Conservation (phyloP, 1,140 invertebrate species). For the Teleopsis dalmanni region DNA sequence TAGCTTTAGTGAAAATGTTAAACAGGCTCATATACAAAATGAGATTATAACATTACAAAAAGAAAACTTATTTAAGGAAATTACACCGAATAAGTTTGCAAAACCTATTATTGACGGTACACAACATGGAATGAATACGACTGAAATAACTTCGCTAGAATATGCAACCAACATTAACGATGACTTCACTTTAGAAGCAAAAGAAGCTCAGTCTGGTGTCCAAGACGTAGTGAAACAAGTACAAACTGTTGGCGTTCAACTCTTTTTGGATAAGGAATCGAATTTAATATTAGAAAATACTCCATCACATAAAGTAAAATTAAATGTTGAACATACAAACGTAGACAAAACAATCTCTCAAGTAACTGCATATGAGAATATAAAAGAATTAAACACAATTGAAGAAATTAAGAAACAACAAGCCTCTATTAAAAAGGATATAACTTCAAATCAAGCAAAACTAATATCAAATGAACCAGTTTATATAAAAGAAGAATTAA, state of each 20-base stretch:
- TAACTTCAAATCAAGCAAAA: conserved; percentile 12
- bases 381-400: conserved; percentile 9
- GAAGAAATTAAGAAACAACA: background rate
- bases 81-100: background rate
- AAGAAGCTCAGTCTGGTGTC: background rate
- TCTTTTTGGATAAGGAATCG: conserved; percentile 5
- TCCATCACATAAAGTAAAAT: conserved; percentile 6
- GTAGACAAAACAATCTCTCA: conserved; percentile 21
- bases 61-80: conserved; percentile 5
- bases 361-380: conserved; percentile 20
- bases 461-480: conserved; percentile 19
- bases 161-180: background rate
- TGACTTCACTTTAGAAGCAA: background rate
- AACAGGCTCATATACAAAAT: conserved; percentile 1
- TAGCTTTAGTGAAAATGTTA: too few species aligned
- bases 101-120: background rate
- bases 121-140: background rate
- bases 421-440: conserved; percentile 2
- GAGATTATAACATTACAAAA: conserved; percentile 14
- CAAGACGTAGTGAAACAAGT: background rate
- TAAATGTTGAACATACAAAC: conserved; percentile 8
- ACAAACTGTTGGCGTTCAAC: background rate
- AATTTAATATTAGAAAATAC: background rate
- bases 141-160: background rate
- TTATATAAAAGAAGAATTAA: conserved; percentile 23